Evolutionary conservation across 2,888 invertebrate species (phyloP).

Genomic region (Cryptosula pallasiana): DNA sequence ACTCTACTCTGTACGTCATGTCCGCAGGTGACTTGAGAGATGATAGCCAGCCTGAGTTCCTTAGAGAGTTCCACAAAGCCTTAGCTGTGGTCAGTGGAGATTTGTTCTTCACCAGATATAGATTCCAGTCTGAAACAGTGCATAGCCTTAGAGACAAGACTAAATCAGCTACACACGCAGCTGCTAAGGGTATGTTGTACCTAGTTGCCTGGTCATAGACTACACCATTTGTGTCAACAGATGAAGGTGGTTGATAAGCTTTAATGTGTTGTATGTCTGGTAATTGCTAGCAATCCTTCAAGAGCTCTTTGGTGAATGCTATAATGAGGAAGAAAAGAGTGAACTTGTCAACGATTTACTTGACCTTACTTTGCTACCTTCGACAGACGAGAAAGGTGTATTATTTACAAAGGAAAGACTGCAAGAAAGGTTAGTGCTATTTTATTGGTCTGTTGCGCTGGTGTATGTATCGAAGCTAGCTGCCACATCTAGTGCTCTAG

Average conservation of each 20-base stretch:
- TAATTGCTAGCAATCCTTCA: constrained; percentile 37
- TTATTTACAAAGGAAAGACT: constrained; percentile 41
- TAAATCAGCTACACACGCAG: constrained; percentile 22
- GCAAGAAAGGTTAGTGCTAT: constrained; percentile 38
- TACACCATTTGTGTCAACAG: no score
- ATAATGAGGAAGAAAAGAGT: constrained; percentile 43
- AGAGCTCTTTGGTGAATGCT: constrained; percentile 41
- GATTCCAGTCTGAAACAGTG: constrained; percentile 32
- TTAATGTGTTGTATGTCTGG: no score
- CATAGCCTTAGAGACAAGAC: constrained; percentile 31
- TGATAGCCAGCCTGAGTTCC: constrained; percentile 44
- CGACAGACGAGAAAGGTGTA: constrained; percentile 40
- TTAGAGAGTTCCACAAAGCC: constrained; percentile 44
- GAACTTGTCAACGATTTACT: constrained; percentile 43
- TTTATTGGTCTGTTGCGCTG: no score
- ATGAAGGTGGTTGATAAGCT: no score
- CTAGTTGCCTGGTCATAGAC: no score
- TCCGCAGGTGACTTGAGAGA: constrained; percentile 47
- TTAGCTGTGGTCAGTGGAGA: constrained; percentile 47
- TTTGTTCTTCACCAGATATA: constrained; percentile 47
- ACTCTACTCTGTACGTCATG: no score
- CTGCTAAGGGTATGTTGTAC: constrained; percentile 23
- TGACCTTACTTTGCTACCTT: constrained; percentile 41
- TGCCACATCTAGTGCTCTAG: no score
- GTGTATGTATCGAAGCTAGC: no score